Conservation (phyloP, 2,888 invertebrate genomes). For the Pammene fasciana region DNA sequence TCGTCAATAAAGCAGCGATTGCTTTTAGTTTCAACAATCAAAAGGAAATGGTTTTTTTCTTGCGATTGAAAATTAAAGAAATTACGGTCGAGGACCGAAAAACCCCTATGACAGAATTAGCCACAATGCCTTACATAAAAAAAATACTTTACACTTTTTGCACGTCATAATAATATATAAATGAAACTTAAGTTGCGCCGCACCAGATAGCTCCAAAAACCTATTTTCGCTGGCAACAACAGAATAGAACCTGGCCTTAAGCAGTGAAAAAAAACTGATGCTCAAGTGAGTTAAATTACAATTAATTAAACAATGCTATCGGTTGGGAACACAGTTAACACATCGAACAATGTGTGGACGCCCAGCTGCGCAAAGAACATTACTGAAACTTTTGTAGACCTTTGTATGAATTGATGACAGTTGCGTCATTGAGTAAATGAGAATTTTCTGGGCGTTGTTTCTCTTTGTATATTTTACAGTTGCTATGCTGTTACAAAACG, state of each 20-base stretch:
- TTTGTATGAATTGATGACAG: conserved; percentile 16
- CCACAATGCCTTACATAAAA: too few species aligned
- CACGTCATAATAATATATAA: too few species aligned
- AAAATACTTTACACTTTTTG: too few species aligned
- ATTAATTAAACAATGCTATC: conserved; percentile 20
- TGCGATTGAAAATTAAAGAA: too few species aligned
- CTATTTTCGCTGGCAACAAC: too few species aligned
- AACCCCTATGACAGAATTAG: too few species aligned
- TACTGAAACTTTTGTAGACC: conserved; percentile 23
- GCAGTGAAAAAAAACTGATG: neutral
- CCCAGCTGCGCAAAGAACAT: conserved; percentile 34
- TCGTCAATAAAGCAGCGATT: too few species aligned
- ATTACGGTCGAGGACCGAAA: too few species aligned
- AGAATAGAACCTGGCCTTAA: neutral
- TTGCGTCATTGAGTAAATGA: conserved; percentile 24
- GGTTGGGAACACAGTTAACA: conserved; percentile 5
- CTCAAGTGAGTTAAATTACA: conserved; percentile 22
- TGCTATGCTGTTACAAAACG: neutral
- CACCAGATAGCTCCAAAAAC: too few species aligned
- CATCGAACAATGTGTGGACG: neutral
- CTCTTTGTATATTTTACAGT: conserved; percentile 3
- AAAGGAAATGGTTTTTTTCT: too few species aligned
- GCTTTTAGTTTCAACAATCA: too few species aligned
- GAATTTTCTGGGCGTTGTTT: neutral
- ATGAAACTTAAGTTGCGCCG: too few species aligned